Conservation (phyloP, 2,113 vertebrate genomes). For the Sclerurus mexicanus region DNA sequence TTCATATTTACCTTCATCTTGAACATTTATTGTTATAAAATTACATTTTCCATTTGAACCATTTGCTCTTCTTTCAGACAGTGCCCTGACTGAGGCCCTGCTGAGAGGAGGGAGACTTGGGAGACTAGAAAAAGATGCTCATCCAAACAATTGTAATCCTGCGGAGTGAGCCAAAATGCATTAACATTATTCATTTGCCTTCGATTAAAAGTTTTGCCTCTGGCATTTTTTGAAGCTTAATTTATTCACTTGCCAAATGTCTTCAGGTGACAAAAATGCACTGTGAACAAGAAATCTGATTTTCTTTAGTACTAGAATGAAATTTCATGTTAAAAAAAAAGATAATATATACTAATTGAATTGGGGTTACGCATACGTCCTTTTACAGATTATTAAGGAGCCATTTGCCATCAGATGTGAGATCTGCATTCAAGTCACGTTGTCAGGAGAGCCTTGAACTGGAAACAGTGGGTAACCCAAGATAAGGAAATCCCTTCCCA, state of each 20-base stretch:
- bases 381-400: background rate
- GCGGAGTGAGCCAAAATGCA: background rate
- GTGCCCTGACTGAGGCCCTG: background rate
- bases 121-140: background rate
- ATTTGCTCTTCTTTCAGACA: background rate
- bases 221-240: background rate
- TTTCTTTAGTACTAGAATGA: background rate
- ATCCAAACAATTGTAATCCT: background rate
- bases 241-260: background rate
- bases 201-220: background rate
- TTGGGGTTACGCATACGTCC: background rate
- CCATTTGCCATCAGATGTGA: background rate
- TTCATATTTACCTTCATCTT: background rate
- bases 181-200: background rate
- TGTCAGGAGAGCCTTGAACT: background rate
- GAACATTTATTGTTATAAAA: background rate
- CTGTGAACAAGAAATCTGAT: background rate
- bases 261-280: background rate
- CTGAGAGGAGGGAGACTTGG: background rate
- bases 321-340: background rate
- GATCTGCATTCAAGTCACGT: background rate
- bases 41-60: background rate
- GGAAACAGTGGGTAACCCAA: background rate
- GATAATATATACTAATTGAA: background rate
- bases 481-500: background rate